Evolutionary conservation across 2,797 vertebrate species (phyloP).

Genomic region (Hydrocynus forskahlii): DNA sequence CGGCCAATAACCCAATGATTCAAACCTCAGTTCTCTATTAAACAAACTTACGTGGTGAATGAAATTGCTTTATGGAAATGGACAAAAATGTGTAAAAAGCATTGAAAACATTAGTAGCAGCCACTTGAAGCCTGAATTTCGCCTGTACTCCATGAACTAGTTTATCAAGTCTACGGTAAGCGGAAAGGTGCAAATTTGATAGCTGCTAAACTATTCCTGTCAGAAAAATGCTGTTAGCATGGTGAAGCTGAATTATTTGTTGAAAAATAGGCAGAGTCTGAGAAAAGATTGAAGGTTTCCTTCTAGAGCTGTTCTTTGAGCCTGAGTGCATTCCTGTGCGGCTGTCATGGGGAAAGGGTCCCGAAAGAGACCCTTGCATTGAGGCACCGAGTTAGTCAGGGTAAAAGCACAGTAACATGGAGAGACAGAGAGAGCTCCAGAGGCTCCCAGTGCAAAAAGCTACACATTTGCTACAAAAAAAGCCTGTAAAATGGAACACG

Average conservation of each 20-base stretch:
- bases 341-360: constrained; percentile 33
- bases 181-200: neutral
- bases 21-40: too few relatives aligned
- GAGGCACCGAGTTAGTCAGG: constrained; percentile 32
- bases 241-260: neutral
- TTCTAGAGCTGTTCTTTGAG: constrained; percentile 22
- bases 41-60: too few relatives aligned
- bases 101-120: too few relatives aligned
- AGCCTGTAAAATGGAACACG: constrained; percentile 23
- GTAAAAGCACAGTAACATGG: constrained; percentile 7
- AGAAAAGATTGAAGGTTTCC: constrained; percentile 27
- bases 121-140: too few relatives aligned
- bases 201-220: neutral
- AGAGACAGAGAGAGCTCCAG: constrained; percentile 8
- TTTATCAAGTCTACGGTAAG: too few relatives aligned
- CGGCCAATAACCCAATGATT: too few relatives aligned
- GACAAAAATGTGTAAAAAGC: too few relatives aligned
- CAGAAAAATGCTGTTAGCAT: neutral
- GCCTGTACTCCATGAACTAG: too few relatives aligned
- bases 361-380: constrained; percentile 21
- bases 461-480: neutral
- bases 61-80: too few relatives aligned
- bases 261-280: neutral
- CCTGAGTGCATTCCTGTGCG: constrained; percentile 29
- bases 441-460: constrained; percentile 23